Evolutionary conservation across 1,140 invertebrate species (phyloP).

Genomic region (Diorhabda carinulata): DNA sequence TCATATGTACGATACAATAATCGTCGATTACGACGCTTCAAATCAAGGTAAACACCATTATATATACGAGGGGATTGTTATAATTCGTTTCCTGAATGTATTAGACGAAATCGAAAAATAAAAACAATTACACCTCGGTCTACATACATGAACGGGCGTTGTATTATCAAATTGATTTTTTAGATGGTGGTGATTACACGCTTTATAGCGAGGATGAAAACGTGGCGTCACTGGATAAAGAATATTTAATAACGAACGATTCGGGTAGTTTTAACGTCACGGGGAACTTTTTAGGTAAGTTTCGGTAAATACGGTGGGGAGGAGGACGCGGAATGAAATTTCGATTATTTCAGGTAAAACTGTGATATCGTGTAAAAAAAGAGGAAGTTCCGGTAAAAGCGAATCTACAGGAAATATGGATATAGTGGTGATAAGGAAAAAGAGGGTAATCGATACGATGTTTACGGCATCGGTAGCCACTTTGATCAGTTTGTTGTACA

Average conservation of each 20-base stretch:
- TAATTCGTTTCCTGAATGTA: too few species aligned
- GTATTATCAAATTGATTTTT: not conserved
- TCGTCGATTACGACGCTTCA: slow-evolving; percentile 5
- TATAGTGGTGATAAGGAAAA: slow-evolving; percentile 61
- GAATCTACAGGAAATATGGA: slow-evolving; percentile 17
- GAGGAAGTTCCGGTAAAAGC: not conserved
- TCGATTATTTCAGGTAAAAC: slow-evolving; percentile 22
- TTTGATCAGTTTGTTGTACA: slow-evolving; percentile 74
- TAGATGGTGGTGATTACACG: slow-evolving; percentile 7
- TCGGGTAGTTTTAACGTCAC: slow-evolving; percentile 25
- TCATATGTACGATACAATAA: not conserved
- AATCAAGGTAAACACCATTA: not conserved
- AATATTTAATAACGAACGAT: slow-evolving; percentile 12
- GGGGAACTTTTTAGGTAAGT: slow-evolving; percentile 31
- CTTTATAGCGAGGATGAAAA: slow-evolving; percentile 24
- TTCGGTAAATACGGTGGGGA: not conserved
- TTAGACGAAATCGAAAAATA: too few species aligned
- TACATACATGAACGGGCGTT: too few species aligned
- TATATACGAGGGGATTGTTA: too few species aligned
- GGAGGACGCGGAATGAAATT: too few species aligned
- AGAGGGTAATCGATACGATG: slow-evolving; percentile 65
- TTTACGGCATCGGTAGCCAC: slow-evolving; percentile 75
- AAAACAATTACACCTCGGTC: too few species aligned
- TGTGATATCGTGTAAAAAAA: slow-evolving; percentile 24
- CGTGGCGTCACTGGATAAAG: slow-evolving; percentile 26